Base-by-base conservation (phyloP, 2,797 vertebrate species). In the Malacoctenus gilli region DNA sequence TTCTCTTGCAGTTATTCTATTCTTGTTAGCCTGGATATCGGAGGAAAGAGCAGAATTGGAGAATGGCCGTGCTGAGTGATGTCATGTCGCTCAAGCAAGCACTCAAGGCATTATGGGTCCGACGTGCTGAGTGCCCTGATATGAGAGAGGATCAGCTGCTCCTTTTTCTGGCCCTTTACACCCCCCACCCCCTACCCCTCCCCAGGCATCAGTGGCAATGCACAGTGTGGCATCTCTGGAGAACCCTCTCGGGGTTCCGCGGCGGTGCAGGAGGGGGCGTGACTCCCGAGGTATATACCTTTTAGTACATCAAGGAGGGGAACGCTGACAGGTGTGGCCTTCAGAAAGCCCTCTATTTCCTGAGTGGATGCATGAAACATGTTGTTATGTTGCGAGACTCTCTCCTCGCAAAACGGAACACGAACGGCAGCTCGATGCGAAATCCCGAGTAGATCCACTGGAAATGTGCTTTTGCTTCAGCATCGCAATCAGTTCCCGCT, bases 81-180 rank as follows among this genome's bases (percentile, higher is more conserved):
- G 85, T 85, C 83, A 83, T 72, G 73, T 73, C 66, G 79, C 83
- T 83, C 77, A 69, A 72, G 72, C 67, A 47, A 79, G 75, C 76
- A 81, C 86, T 87, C 80, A 75, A 78, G 82, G 83, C 82, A 87
- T 88, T 85, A 87, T 70, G 76, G 66, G 59, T 44, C 75, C 81
- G 65, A 83, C 52, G 55, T 81, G 84, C 83, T 68, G 84, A 87
- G 85, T 85, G 88, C 85, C 83, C 74, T 53, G 68, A 81, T 87
- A 89, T 72, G 76, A 84, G 76, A 84, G 64, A 49, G 75, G 85
- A 84, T 84, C 82, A 84, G 77, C 76, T 31, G 65, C 44, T 50
- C 87, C 72, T 89, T 84, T 85, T 56, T 41, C 32, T 62, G n/a
- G n/a, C n/a, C n/a, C n/a, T n/a, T n/a, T n/a, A n/a, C n/a, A n/a